Base-by-base conservation (phyloP, 2,888 invertebrate species). In the Nephrotoma flavescens region DNA sequence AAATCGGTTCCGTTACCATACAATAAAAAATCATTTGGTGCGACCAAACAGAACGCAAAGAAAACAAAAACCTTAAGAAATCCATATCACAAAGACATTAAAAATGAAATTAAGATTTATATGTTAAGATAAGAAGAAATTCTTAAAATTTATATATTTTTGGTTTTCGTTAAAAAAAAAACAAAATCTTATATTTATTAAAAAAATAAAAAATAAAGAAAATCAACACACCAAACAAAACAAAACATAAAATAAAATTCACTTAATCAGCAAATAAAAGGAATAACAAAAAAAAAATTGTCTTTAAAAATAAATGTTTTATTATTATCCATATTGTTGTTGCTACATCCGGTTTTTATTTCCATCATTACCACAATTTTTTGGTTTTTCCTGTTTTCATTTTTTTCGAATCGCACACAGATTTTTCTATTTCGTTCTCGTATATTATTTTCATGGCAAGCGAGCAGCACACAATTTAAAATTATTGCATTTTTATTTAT, bases 1-100 rank as follows among this genome's bases (percentile, higher is more conserved):
- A 91, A 90, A 87, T 9, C 1, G 19, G 19, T 19, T 19, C 0
- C 19, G 19, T 19, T 2, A n/a, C 19, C 19, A 42, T 15, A 84
- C 4, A 41, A 2, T 12, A 44, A 7, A 52, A 15, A 52, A 15
- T 52, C 5, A 15, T 52, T 52, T 15, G 52, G 15, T 52, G 52
- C 19, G 19, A 15, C 15, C 52, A 19, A 19, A 52, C 52, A n/a
- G 6, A 52, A 52, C 52, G 9, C 15, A 52, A 6, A 52, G 15
- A 52, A 15, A 15, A 52, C 52, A 52, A 52, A 45, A 52, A 52
- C 15, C 52, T n/a, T 52, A 52, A 52, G 15, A 52, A 71, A 71
- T 71, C 71, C 71, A 71, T 71, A 71, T 71, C 71, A 71, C 31
- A 71, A 52, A 31, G 71, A 19, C 71, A 71, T 71, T 71, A 31